Conservation (phyloP, 2,797 vertebrate species). For the Todus mexicanus region DNA sequence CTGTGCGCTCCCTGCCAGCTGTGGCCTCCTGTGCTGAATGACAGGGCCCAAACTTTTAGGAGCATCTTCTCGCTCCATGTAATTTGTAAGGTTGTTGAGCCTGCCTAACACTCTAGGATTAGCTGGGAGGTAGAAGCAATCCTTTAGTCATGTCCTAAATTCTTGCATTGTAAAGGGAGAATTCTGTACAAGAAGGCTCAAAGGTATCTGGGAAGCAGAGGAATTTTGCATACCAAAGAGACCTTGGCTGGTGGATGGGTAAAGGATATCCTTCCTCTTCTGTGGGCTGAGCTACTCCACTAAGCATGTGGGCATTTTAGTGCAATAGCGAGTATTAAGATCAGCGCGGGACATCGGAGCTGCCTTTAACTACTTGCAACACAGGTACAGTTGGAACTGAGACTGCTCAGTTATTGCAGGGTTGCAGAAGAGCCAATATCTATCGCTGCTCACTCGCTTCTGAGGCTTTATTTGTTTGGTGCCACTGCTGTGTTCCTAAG, state of each 20-base stretch:
- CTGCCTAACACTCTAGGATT: not conserved
- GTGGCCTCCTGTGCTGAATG: not conserved
- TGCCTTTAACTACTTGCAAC: not conserved
- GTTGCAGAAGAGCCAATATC: not conserved
- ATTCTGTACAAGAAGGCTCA: not conserved
- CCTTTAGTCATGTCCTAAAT: not conserved
- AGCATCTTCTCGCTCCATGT: not conserved
- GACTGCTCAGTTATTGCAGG: not conserved
- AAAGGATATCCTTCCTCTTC: not conserved
- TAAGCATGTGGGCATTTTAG: not conserved
- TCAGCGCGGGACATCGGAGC: not conserved
- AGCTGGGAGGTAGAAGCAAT: not conserved
- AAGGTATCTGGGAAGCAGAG: not conserved
- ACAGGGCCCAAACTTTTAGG: not conserved
- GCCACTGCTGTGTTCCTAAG: not conserved
- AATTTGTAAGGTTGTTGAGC: not conserved
- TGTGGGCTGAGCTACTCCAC: not conserved
- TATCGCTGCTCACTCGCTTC: not conserved
- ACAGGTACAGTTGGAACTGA: not conserved
- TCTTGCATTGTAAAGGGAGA: slow-evolving; percentile 5
- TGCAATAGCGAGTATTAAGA: not conserved
- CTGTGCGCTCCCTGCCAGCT: not conserved
- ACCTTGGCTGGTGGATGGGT: not conserved
- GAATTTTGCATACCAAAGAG: slow-evolving; percentile 4
- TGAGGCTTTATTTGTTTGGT: not conserved